Evolutionary conservation across 2,797 vertebrate genomes (phyloP), one percentile per base, ranked within the genome.

Genomic region (Anguilla megastoma): DNA sequence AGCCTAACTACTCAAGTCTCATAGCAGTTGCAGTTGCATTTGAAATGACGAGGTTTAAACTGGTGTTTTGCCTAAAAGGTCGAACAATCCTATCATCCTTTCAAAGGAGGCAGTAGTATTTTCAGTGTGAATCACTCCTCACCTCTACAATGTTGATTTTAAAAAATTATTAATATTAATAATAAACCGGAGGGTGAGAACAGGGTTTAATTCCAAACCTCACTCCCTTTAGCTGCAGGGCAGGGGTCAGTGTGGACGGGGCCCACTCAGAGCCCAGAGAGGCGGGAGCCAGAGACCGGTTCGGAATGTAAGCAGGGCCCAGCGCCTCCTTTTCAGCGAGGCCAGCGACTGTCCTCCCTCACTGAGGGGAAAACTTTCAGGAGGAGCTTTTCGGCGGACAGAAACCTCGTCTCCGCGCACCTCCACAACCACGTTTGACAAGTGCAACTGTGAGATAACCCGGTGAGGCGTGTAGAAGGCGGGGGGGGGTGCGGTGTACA

Each of bases 291-390:
- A 58, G 60, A 18, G 41, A 69, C 30, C 1, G 58, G 63, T 9
- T 30, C 24, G 36, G 87, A 88, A 79, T 50, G 52, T 71, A 79
- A 48, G 36, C 56, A 45, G 45, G 18, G 16, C 63, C 71, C 54
- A 9, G n/a, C 36, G 41, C 52, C 69, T 80, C 9, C 48, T 33
- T 4, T 36, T 58, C n/a, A 33, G 2, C 30, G 24, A 48, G 60
- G n/a, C 27, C 41, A 36, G 9, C 36, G 0, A 30, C 18, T 66
- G 84, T 69, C 84, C 79, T 89, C 88, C 91, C 90, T 92, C 91
- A 91, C 9, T 90, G 91, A 94, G 90, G 91, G 88, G 92, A 93
- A 84, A 66, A 36, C 48, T 88, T 50, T 41, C 41, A 41, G 12
- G 50, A 66, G 82, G 36, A 58, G 54, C 86, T 66, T 84, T 76